phyloP scores from a whole-genome alignment of 2,797 vertebrate species.

The Eutrigla gurnardus region DNA sequence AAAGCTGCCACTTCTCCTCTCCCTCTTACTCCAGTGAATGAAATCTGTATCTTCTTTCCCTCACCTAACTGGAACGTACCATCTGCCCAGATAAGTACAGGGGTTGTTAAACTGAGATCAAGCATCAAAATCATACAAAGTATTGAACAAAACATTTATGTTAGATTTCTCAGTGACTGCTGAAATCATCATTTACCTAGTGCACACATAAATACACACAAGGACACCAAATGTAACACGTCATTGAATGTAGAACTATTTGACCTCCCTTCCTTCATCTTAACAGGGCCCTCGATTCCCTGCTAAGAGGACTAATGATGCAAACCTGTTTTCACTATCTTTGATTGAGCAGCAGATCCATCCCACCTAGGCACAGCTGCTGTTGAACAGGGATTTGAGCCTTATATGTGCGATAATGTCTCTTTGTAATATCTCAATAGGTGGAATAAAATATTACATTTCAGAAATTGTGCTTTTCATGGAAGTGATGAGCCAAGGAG shows the following conservation, averaged over 20 bases:
- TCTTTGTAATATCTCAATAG: neutral
- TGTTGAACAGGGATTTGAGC: neutral
- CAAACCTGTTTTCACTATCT: neutral
- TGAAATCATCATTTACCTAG: neutral
- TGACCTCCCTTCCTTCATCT: neutral
- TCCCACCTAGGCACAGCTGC: neutral
- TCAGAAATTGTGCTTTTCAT: neutral
- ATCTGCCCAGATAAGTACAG: neutral
- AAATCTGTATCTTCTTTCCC: neutral
- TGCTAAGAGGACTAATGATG: neutral
- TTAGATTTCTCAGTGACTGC: neutral
- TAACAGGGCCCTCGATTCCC: neutral
- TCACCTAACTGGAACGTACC: neutral
- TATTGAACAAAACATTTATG: neutral
- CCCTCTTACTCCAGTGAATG: neutral
- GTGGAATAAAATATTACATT: neutral
- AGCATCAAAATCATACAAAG: neutral
- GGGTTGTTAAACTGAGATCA: neutral
- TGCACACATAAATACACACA: neutral
- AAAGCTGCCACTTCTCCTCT: neutral
- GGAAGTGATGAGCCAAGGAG: neutral
- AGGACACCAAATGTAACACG: neutral
- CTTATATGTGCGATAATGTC: neutral
- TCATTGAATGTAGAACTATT: neutral
- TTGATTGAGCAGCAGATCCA: neutral